Evolutionary conservation across 2,113 vertebrate species (phyloP).

Genomic region (Dicentrarchus labrax): DNA sequence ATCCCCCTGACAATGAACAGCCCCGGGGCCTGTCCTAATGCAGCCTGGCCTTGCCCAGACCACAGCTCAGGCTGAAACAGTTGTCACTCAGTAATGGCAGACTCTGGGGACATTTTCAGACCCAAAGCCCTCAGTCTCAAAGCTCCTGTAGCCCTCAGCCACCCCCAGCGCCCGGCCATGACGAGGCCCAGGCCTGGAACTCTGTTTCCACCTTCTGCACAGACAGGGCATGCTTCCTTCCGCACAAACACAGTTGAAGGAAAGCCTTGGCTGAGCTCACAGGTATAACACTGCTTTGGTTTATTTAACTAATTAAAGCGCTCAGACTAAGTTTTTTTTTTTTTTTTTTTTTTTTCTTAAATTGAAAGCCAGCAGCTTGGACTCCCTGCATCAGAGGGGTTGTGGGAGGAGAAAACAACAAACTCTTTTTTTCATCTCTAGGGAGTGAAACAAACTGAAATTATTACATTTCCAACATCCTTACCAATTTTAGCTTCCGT

Average conservation of each 20-base stretch:
- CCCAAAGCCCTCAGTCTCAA: constrained; percentile 58
- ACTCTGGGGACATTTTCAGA: constrained; percentile 71
- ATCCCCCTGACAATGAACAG: constrained; percentile 91
- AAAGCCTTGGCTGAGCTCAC: constrained; percentile 65
- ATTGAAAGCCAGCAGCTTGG: constrained; percentile 49
- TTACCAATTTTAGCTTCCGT: not conserved
- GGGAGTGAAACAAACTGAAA: not conserved
- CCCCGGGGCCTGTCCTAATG: constrained; percentile 73
- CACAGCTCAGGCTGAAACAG: constrained; percentile 92
- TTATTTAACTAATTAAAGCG: constrained; percentile 79
- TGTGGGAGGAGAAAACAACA: constrained; percentile 24
- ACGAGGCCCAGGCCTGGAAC: constrained; percentile 72
- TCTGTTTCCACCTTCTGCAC: constrained; percentile 66
- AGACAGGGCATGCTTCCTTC: constrained; percentile 73
- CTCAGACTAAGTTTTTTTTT: constrained; percentile 63
- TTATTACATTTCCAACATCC: not conserved
- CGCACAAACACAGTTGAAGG: constrained; percentile 62
- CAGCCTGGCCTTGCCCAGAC: constrained; percentile 79
- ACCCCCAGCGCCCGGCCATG: constrained; percentile 38
- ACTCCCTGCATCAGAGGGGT: constrained; percentile 14
- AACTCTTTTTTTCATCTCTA: not conserved
- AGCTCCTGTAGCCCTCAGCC: constrained; percentile 55
- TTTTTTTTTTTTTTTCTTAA: constrained; percentile 42
- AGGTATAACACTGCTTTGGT: constrained; percentile 62
- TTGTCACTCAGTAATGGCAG: constrained; percentile 89